Evolutionary conservation across 2,113 vertebrate genomes (phyloP).

Genomic region (Prolemur simus): DNA sequence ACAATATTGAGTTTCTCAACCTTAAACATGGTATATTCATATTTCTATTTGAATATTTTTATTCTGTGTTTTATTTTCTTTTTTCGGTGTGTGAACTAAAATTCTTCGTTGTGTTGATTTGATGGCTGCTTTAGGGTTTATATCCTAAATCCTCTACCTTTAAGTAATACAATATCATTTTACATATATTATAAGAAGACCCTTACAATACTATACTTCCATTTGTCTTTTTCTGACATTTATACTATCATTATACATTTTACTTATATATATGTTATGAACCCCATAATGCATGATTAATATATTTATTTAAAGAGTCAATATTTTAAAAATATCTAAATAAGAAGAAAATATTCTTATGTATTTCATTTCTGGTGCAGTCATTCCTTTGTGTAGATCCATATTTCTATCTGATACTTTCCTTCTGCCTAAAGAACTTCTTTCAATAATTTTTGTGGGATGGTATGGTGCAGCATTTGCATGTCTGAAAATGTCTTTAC

Average conservation of each 20-base stretch:
- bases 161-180: not conserved
- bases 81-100: not conserved
- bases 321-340: not conserved
- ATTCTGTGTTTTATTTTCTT: not conserved
- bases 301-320: constrained; percentile 19
- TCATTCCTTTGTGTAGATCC: not conserved
- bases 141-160: not conserved
- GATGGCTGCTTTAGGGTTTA: not conserved
- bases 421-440: not conserved
- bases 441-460: not conserved
- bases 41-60: not conserved
- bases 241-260: not conserved
- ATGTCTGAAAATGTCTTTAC: not conserved
- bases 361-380: not conserved
- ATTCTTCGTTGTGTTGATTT: not conserved
- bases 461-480: not conserved
- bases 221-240: not conserved
- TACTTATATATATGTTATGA: not conserved
- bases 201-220: not conserved
- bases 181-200: not conserved
- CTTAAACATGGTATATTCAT: not conserved
- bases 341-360: not conserved
- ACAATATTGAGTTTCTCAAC: not conserved
- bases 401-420: not conserved
- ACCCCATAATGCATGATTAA: not conserved